Evolutionary conservation across 2,113 vertebrate genomes (phyloP).

Genomic region (Colaptes auratus): DNA sequence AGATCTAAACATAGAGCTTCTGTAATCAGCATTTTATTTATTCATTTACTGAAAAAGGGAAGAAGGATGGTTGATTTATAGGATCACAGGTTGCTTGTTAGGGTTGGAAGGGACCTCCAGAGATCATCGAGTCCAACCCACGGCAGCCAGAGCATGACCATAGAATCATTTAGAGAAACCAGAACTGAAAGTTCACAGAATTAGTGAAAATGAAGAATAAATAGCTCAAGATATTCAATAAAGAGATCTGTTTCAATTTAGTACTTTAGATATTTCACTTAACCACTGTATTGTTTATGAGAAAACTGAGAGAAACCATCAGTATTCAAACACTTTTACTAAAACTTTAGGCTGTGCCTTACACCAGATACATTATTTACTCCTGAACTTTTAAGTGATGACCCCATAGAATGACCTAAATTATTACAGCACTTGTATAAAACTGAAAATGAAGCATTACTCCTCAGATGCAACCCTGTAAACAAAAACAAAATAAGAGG

Average conservation of each 20-base stretch:
- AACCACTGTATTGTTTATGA: not conserved
- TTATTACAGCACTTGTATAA: not conserved
- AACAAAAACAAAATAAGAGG: accelerated
- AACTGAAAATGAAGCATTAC: not conserved
- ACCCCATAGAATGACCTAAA: not conserved
- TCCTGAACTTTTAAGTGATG: not conserved
- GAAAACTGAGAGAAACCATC: not conserved
- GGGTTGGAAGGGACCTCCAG: too few species aligned
- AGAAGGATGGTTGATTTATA: not conserved
- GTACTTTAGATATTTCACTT: not conserved
- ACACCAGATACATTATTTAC: not conserved
- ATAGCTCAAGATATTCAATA: not conserved
- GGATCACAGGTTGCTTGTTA: too few species aligned
- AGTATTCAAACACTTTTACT: not conserved
- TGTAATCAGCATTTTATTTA: not conserved
- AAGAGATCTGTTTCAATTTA: not conserved
- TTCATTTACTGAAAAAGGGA: not conserved
- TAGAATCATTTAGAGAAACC: not conserved
- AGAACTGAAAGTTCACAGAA: not conserved
- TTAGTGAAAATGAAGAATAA: not conserved
- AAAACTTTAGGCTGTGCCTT: not conserved
- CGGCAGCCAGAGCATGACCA: too few species aligned
- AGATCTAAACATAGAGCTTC: not conserved
- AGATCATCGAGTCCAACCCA: too few species aligned
- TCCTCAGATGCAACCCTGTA: not conserved